These are phyloP conservation scores for Rugalucina vietnamica DNA, from an alignment of 2,888 invertebrate genomes.

Conservation along the genomic window DNA sequence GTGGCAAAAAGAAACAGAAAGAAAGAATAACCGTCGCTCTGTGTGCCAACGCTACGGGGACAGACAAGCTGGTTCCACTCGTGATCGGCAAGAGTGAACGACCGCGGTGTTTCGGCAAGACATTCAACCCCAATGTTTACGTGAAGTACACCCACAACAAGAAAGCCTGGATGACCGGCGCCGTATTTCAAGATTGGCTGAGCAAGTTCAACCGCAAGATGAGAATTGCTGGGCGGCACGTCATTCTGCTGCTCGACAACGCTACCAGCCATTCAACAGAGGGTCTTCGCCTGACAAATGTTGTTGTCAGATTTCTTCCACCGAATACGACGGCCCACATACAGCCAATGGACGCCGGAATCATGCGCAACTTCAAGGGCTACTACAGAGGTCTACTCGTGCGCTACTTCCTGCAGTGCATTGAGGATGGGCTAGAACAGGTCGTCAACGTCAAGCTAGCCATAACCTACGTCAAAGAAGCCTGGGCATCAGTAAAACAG, in stretches of 20 bases:
- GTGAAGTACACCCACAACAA: slow-evolving; percentile 35
- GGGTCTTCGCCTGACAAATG: slow-evolving; percentile 33
- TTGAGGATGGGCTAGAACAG: too few species aligned
- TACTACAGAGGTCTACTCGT: too few species aligned
- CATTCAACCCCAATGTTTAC: slow-evolving; percentile 32
- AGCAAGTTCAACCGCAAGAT: slow-evolving; percentile 39
- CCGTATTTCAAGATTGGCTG: slow-evolving; percentile 49
- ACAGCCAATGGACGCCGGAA: slow-evolving; percentile 63
- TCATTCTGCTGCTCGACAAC: slow-evolving; percentile 51
- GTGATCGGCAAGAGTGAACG: slow-evolving; percentile 41
- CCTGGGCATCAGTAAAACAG: too few species aligned
- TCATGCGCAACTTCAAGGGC: too few species aligned
- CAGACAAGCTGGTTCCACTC: slow-evolving; percentile 44
- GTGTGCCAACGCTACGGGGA: slow-evolving; percentile 46
- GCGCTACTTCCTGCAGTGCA: too few species aligned
- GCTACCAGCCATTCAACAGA: slow-evolving; percentile 49
- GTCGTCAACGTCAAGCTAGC: too few species aligned
- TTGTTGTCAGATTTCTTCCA: slow-evolving; percentile 52
- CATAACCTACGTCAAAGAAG: too few species aligned
- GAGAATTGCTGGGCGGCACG: slow-evolving; percentile 12
- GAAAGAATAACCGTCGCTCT: slow-evolving; percentile 49
- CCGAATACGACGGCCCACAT: slow-evolving; percentile 60
- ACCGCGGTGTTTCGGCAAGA: slow-evolving; percentile 47
- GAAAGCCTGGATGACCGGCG: slow-evolving; percentile 65
- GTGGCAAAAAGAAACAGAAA: slow-evolving; percentile 35